A percentile compares a stretch with the other conserved stretches of the same genome.
Conservation (phyloP, 2,113 vertebrate genomes). For the Apaloderma vittatum region DNA sequence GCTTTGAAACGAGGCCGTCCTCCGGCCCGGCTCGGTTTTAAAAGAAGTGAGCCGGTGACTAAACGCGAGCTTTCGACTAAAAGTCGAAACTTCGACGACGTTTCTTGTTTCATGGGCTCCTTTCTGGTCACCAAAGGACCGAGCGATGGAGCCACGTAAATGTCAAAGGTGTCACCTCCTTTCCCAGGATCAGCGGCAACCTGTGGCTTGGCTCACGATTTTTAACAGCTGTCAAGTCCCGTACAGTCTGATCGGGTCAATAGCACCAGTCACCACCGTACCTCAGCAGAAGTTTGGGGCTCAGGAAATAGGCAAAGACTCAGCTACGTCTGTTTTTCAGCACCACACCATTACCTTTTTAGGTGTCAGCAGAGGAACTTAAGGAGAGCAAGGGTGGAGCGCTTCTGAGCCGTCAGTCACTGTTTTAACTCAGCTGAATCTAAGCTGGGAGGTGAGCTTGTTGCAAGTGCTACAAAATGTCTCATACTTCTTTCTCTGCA, state of each 20-base stretch:
- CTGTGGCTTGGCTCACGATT: neutral
- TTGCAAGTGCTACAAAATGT: neutral
- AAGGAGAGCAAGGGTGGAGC: neutral
- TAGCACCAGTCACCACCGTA: accelerated
- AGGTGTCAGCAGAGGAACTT: neutral
- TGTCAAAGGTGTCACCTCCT: accelerated
- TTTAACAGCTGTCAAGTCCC: neutral
- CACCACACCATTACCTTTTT: neutral
- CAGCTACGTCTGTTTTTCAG: accelerated
- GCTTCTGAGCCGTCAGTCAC: neutral
- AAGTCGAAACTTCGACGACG: neutral
- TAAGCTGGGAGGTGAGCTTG: neutral
- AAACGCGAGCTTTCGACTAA: accelerated
- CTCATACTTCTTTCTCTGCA: neutral
- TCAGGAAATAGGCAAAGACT: neutral
- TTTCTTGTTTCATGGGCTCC: neutral
- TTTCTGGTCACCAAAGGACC: neutral
- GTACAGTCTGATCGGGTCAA: accelerated
- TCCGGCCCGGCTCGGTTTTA: too few relatives aligned
- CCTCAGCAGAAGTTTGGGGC: neutral
- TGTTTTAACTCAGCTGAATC: neutral
- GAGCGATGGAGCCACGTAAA: accelerated
- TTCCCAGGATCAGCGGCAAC: neutral
- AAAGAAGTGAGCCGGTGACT: neutral
- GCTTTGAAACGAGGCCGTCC: neutral